Evolutionary conservation across 64 coral and sea anemone genomes (phyloP).

Genomic region (Pachyseris speciosa): DNA sequence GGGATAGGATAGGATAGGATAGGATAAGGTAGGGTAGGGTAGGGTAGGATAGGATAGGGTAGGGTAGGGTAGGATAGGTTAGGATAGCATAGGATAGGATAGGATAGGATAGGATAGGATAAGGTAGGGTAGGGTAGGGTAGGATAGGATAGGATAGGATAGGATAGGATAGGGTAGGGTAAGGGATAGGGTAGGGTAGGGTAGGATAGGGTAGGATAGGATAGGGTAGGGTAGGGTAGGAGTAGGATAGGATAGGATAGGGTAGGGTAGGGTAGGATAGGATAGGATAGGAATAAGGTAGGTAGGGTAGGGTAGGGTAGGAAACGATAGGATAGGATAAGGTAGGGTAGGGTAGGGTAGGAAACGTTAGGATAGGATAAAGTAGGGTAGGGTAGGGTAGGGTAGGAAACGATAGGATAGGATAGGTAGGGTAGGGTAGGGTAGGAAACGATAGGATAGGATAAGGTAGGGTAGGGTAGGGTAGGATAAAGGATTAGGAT

Average conservation of each 20-base stretch:
- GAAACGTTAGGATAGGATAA: neutral
- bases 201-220: neutral
- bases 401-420: neutral
- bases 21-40: neutral
- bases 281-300: no score
- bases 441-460: neutral
- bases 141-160: no score
- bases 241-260: slow-evolving; percentile 13
- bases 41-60: neutral
- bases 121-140: no score
- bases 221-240: neutral
- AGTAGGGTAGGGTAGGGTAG: neutral
- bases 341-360: neutral
- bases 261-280: slow-evolving; percentile 12
- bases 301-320: no score
- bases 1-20: slow-evolving; percentile 9
- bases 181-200: neutral
- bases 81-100: slow-evolving; percentile 18
- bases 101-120: slow-evolving; percentile 13
- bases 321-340: no score
- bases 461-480: neutral
- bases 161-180: no score
- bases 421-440: neutral
- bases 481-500: neutral
- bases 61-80: neutral